Percentiles rank a stretch among this genome's conserved stretches.
Conservation (phyloP, 2,113 vertebrate species). For the Petaurus breviceps region DNA sequence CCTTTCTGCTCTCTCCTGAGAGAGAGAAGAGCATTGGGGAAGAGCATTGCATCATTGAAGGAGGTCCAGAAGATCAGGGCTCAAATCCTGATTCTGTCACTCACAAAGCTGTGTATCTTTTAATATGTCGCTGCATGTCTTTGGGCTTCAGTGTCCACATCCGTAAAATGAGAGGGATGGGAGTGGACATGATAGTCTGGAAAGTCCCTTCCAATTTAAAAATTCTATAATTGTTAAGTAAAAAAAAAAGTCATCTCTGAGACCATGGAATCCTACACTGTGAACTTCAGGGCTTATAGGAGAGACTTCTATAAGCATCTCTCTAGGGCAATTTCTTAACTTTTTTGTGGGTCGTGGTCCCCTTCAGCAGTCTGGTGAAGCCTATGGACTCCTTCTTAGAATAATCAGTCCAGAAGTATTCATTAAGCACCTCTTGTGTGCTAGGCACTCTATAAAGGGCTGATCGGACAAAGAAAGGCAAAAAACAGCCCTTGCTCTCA, state of each 20-base stretch:
- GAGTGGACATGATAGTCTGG: neutral
- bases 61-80: neutral
- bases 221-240: neutral
- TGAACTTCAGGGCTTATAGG: constrained; percentile 4
- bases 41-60: neutral
- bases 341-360: neutral
- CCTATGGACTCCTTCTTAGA: neutral
- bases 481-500: neutral
- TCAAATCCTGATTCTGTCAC: neutral
- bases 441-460: neutral
- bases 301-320: constrained; percentile 3
- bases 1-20: neutral
- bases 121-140: neutral
- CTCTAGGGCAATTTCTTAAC: neutral
- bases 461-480: neutral
- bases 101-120: neutral
- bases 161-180: neutral
- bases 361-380: neutral
- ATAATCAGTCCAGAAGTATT: neutral
- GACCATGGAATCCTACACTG: neutral
- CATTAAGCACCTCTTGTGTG: neutral
- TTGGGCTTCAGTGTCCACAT: neutral
- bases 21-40: too few relatives aligned
- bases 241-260: constrained; percentile 4
- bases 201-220: neutral